Conservation (phyloP, 2,113 vertebrate genomes). For the Acinonyx jubatus region DNA sequence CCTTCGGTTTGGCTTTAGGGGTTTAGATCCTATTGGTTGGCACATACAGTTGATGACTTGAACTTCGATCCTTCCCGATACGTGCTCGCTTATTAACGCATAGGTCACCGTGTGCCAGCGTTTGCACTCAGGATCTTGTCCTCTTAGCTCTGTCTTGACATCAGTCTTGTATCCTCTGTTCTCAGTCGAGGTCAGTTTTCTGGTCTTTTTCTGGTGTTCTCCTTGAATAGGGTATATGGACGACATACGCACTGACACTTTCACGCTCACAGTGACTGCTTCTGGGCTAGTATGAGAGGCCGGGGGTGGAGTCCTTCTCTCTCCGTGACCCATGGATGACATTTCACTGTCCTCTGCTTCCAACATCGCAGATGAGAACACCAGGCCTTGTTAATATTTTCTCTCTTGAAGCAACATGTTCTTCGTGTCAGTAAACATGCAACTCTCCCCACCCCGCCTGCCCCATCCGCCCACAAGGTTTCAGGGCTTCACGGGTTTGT, state of each 20-base stretch:
- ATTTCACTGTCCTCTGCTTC: neutral
- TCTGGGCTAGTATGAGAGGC: neutral
- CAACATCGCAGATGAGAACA: neutral
- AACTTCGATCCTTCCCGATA: fast-evolving
- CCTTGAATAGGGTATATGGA: neutral
- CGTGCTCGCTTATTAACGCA: fast-evolving
- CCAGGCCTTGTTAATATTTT: neutral
- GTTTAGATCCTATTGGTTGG: neutral
- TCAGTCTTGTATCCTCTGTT: fast-evolving
- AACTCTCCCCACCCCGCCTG: neutral
- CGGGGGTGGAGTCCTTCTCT: neutral
- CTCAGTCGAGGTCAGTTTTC: neutral
- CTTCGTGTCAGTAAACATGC: neutral
- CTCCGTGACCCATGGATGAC: neutral
- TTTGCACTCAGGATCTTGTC: fast-evolving
- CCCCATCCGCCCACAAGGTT: neutral
- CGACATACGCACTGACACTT: too few species aligned
- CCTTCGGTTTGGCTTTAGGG: fast-evolving
- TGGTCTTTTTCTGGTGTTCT: neutral
- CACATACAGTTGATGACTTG: fast-evolving
- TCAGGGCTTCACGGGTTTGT: neutral
- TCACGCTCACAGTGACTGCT: neutral
- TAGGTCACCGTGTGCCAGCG: fast-evolving
- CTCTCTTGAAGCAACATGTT: neutral
- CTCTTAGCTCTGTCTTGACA: fast-evolving